Evolutionary conservation across 23 tunicate genomes (phyloP).

Genomic region (Clavelina lepadiformis): DNA sequence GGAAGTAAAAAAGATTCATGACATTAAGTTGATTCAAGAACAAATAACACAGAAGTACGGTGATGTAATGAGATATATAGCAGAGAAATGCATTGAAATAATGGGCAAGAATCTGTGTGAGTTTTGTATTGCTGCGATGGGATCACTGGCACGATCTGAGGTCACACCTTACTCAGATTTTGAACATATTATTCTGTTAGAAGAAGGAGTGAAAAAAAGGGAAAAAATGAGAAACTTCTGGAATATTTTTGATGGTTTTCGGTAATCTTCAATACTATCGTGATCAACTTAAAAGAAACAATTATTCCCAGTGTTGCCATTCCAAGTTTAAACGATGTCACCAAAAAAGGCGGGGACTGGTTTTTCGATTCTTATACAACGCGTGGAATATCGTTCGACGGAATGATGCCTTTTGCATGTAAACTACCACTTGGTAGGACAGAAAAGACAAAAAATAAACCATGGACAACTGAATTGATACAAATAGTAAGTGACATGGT

Average conservation of each 20-base stretch:
- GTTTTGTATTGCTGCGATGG: too few species aligned
- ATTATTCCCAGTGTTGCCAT: not conserved
- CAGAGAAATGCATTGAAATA: not conserved
- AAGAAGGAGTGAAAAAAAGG: constrained; percentile 5
- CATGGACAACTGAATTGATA: not conserved
- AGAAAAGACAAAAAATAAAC: not conserved
- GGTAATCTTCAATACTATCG: constrained; percentile 13
- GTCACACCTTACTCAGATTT: constrained; percentile 10
- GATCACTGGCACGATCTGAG: constrained; percentile 8
- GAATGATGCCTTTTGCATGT: not conserved
- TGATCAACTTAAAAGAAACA: constrained; percentile 10
- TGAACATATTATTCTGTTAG: constrained; percentile 5
- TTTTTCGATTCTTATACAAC: not conserved
- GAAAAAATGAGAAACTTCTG: constrained; percentile 5
- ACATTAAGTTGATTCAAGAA: too few species aligned
- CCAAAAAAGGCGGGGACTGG: too few species aligned
- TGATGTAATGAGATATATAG: not conserved
- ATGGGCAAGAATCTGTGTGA: not conserved
- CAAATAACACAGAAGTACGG: not conserved
- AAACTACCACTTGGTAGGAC: not conserved
- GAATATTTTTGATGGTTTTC: constrained; percentile 34
- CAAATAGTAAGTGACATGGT: not conserved
- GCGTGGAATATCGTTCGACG: not conserved
- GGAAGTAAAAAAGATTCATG: too few species aligned
- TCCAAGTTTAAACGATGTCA: not conserved